Conservation (phyloP, 2,888 invertebrate genomes). For the Ochropacha duplaris region DNA sequence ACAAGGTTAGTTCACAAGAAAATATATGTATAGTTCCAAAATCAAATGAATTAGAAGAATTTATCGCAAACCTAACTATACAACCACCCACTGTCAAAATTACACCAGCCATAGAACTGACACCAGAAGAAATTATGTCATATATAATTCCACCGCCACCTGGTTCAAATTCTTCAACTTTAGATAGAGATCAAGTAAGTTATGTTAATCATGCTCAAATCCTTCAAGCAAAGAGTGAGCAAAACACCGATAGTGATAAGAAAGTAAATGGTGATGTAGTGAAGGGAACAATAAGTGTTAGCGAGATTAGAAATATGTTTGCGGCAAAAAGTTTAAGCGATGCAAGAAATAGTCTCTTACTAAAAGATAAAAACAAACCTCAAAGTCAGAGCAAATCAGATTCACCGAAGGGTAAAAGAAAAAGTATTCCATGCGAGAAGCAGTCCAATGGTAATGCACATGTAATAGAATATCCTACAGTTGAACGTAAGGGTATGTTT, state of each 20-base stretch:
- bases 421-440: constrained; percentile 65
- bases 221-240: constrained; percentile 51
- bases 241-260: constrained; percentile 50
- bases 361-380: constrained; percentile 73
- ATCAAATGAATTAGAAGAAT: constrained; percentile 88
- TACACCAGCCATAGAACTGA: constrained; percentile 89
- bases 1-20: constrained; percentile 60
- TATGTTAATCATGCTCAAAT: constrained; percentile 70
- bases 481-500: constrained; percentile 88
- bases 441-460: constrained; percentile 75
- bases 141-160: constrained; percentile 92
- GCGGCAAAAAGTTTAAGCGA: constrained; percentile 76
- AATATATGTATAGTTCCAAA: constrained; percentile 61
- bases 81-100: constrained; percentile 90
- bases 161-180: constrained; percentile 76
- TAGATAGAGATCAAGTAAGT: constrained; percentile 69
- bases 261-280: constrained; percentile 72
- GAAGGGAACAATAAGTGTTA: constrained; percentile 83
- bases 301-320: constrained; percentile 80
- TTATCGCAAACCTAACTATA: constrained; percentile 91
- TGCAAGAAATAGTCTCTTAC: constrained; percentile 76
- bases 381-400: constrained; percentile 64
- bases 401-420: constrained; percentile 74
- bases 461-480: constrained; percentile 88
- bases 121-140: constrained; percentile 92